Conservation (phyloP, 2,888 invertebrate species). For the Hermodice carunculata region DNA sequence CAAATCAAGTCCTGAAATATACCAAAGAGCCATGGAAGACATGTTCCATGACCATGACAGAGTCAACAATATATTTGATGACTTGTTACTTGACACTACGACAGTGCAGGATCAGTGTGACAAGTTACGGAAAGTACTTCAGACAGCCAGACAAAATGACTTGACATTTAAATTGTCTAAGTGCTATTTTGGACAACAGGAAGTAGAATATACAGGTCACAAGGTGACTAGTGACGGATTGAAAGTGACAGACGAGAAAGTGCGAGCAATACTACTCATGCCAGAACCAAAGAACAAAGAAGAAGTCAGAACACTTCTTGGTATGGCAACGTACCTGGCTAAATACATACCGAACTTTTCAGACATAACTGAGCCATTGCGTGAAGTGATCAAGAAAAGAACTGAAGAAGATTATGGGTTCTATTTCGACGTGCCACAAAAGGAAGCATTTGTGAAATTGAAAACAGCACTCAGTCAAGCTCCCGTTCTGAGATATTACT, state of each 20-base stretch:
- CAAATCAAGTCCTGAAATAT: neutral
- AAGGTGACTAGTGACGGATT: neutral
- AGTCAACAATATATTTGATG: neutral
- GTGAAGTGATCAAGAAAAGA: neutral
- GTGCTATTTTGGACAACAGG: neutral
- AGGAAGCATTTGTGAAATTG: neutral
- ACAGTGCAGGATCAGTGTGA: neutral
- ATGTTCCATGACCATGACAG: neutral
- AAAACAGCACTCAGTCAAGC: neutral
- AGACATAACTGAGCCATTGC: neutral
- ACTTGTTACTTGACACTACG: neutral
- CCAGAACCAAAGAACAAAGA: conserved; percentile 3
- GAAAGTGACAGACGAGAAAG: neutral
- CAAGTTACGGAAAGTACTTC: neutral
- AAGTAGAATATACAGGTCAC: neutral
- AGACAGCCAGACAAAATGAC: neutral
- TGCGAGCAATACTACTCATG: neutral
- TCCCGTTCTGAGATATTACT: neutral
- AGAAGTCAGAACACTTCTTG: neutral
- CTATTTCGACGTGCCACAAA: neutral
- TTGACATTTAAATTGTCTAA: neutral
- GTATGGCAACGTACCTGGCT: neutral
- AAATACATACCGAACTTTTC: neutral
- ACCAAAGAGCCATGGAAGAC: neutral
- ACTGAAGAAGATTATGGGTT: neutral